These are phyloP conservation scores for Araneus ventricosus DNA, from an alignment of 1,140 invertebrate genomes.

Conservation along the genomic window DNA sequence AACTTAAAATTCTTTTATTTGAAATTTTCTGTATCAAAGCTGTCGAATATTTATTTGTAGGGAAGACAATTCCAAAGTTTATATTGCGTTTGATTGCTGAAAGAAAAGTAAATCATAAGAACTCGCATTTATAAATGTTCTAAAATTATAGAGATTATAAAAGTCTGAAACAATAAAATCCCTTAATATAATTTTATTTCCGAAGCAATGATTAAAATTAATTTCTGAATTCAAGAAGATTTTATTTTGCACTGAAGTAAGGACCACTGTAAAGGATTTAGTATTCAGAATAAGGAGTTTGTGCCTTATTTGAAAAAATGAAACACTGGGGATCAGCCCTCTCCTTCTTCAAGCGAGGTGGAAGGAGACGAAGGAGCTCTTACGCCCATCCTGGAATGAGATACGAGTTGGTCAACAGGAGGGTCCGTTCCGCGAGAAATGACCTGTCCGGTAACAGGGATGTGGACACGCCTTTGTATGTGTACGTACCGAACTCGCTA, in stretches of 20 bases:
- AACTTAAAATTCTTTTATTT: neutral
- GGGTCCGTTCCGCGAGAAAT: constrained; percentile 65
- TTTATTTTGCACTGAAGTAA: neutral
- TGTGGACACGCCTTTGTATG: constrained; percentile 71
- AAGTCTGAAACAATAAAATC: no score
- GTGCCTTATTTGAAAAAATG: constrained; percentile 35
- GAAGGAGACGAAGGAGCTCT: constrained; percentile 42
- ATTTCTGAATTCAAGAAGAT: neutral
- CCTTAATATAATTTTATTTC: neutral
- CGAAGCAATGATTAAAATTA: neutral
- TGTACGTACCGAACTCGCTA: constrained; percentile 1
- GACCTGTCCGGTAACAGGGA: constrained; percentile 56
- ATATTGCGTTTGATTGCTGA: no score
- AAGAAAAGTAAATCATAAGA: no score
- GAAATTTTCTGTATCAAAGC: neutral
- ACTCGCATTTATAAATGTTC: no score
- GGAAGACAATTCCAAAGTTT: no score
- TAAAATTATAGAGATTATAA: no score
- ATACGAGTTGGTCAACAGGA: constrained; percentile 68
- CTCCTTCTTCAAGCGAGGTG: constrained; percentile 66
- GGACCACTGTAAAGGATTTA: neutral
- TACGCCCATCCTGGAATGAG: constrained; percentile 60
- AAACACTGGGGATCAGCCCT: constrained; percentile 71
- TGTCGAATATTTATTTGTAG: no score
- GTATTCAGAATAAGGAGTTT: neutral